Evolutionary conservation across 2,113 vertebrate genomes (phyloP).

Genomic region (Entelurus aequoreus): DNA sequence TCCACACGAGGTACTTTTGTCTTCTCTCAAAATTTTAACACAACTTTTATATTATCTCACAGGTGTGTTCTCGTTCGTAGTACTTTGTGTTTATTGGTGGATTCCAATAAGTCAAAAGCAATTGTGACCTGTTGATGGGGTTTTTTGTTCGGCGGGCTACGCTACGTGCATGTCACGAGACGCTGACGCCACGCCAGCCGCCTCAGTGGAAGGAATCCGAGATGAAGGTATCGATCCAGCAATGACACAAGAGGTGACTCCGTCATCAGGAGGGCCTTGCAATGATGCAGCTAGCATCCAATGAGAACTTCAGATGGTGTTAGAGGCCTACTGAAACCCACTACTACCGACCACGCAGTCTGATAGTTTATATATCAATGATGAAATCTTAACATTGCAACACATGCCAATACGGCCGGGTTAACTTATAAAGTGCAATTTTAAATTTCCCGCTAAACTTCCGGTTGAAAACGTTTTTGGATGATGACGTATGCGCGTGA

Average conservation of each 20-base stretch:
- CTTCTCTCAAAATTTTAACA: conserved; percentile 4
- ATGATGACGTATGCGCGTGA: too few relatives aligned
- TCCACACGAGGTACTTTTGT: conserved; percentile 5
- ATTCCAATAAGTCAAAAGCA: too few relatives aligned
- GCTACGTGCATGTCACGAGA: conserved; percentile 23
- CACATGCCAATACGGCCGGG: too few relatives aligned
- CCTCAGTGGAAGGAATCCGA: conserved; percentile 66
- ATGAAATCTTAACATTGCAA: too few relatives aligned
- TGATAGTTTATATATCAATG: too few relatives aligned
- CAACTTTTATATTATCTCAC: not conserved
- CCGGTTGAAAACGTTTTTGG: too few relatives aligned
- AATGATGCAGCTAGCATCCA: conserved; percentile 38
- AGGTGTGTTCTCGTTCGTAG: not conserved
- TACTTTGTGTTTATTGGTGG: not conserved
- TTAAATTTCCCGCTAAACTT: too few relatives aligned
- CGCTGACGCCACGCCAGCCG: conserved; percentile 53
- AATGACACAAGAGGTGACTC: conserved; percentile 65
- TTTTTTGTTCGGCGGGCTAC: not conserved
- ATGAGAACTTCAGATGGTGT: not conserved
- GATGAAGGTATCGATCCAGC: conserved; percentile 64
- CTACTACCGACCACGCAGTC: too few relatives aligned
- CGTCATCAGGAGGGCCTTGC: conserved; percentile 25
- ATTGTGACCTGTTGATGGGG: too few relatives aligned
- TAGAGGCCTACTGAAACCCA: too few relatives aligned
- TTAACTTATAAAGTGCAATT: too few relatives aligned